Evolutionary conservation across 2,888 invertebrate genomes (phyloP), one percentile per base, ranked within the genome.

Genomic region (Oscheius sp.): DNA sequence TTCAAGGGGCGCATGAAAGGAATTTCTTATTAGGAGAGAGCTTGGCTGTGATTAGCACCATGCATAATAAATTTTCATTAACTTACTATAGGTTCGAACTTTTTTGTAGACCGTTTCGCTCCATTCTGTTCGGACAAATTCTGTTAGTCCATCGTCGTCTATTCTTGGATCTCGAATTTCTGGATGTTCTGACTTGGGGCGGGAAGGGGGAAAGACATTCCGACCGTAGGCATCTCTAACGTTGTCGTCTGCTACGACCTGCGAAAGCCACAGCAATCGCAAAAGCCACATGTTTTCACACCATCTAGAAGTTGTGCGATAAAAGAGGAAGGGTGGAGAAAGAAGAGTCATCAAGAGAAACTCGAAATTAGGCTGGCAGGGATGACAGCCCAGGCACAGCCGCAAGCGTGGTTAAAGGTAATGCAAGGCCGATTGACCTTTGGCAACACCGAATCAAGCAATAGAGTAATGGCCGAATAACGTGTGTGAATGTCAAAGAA

Each of bases 1-100:
- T 45, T 61, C 61, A 61, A n/a, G 45, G 53, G 55, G 37, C 61
- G 61, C 61, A 61, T 61, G 61, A 61, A 61, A 61, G 61, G 61
- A 61, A 61, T 61, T 61, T 29, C 42, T 61, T 61, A 61, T 61
- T 61, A 45, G 61, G 45, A 31, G 29, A 20, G n/a, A n/a, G n/a
- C n/a, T n/a, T 42, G 34, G 20, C 61, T 42, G 61, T 61, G 61
- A 61, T 61, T 61, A 61, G 61, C 45, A 61, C 42, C 61, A 45
- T 12, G 45, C 61, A 61, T 42, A 61, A 61, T 20, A 58, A 29
- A n/a, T 27, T 42, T 45, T 6, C 10, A 5, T 8, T 12, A 73
- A 78, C 80, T 76, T 50, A 80, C 80, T 78, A 70, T 77, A 80
- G n/a, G 80, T 80, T 23, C 80, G 57, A 25, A 76, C 61, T 45